These are phyloP conservation scores for Hydrotaea cyrtoneurina DNA, from an alignment of 2,888 invertebrate species.

Conservation along the genomic window DNA sequence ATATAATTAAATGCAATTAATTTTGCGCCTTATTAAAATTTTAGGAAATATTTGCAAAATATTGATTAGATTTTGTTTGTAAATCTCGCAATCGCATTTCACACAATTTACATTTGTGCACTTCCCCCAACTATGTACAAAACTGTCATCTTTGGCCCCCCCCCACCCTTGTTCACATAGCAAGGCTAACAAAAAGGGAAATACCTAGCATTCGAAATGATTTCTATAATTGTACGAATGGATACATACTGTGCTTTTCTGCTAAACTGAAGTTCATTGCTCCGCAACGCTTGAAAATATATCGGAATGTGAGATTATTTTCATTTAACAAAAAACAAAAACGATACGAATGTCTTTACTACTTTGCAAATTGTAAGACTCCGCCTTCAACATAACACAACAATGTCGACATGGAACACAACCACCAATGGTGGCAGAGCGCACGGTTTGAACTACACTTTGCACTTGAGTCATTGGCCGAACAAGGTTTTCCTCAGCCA, in stretches of 20 bases:
- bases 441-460: conserved; percentile 7
- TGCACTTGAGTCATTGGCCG: conserved; percentile 24
- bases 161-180: too few species aligned
- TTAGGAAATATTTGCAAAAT: conserved; percentile 32
- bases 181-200: too few species aligned
- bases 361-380: conserved; percentile 9
- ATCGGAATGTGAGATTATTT: background rate
- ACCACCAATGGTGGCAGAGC: conserved; percentile 13
- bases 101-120: background rate
- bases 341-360: background rate
- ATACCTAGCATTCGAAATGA: background rate
- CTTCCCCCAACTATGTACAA: background rate
- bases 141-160: background rate
- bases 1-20: conserved; percentile 51
- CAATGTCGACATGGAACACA: background rate
- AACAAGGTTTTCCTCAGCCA: conserved; percentile 3
- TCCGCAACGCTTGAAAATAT: background rate
- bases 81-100: background rate
- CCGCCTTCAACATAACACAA: background rate
- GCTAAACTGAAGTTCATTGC: conserved; percentile 17
- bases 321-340: background rate
- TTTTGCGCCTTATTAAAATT: conserved; percentile 11
- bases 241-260: conserved; percentile 8
- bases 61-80: conserved; percentile 14
- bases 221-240: background rate